Conservation (phyloP, 2,797 vertebrate species). For the Emydoidea blandingii region DNA sequence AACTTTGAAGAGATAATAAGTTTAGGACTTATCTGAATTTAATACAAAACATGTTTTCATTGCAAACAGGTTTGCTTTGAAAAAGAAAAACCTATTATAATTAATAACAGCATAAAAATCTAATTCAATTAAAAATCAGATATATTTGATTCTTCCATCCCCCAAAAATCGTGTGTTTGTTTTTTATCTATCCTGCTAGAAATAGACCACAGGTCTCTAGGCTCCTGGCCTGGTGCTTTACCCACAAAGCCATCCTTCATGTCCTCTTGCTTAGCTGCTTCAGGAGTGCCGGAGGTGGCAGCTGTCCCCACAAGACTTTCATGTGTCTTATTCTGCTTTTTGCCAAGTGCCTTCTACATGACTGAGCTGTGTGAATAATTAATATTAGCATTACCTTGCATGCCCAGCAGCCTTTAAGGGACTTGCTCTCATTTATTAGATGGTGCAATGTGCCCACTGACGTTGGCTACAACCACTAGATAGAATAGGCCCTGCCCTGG, state of each 20-base stretch:
- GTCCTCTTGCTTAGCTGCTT: not conserved
- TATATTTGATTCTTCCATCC: not conserved
- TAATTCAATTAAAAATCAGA: not conserved
- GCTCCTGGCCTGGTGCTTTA: not conserved
- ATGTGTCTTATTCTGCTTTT: fast-evolving
- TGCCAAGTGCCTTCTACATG: fast-evolving
- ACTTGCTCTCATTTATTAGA: not conserved
- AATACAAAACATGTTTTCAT: no score
- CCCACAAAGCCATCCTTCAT: not conserved
- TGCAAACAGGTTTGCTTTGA: not conserved
- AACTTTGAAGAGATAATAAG: no score
- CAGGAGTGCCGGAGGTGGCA: not conserved
- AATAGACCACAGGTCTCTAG: not conserved
- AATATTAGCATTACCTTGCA: fast-evolving
- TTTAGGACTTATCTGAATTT: no score
- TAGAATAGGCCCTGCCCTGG: not conserved
- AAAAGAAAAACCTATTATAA: not conserved
- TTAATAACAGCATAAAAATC: not conserved
- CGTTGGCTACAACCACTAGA: not conserved
- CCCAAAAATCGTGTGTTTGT: no score
- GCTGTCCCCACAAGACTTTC: fast-evolving
- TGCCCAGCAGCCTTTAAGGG: fast-evolving
- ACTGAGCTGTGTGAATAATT: not conserved
- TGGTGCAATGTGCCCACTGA: not conserved
- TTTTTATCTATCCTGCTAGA: not conserved